Percentiles rank a stretch among this genome's conserved stretches.
Evolutionary conservation across 1,140 invertebrate species (phyloP).

Genomic region (Cydia pomonella): DNA sequence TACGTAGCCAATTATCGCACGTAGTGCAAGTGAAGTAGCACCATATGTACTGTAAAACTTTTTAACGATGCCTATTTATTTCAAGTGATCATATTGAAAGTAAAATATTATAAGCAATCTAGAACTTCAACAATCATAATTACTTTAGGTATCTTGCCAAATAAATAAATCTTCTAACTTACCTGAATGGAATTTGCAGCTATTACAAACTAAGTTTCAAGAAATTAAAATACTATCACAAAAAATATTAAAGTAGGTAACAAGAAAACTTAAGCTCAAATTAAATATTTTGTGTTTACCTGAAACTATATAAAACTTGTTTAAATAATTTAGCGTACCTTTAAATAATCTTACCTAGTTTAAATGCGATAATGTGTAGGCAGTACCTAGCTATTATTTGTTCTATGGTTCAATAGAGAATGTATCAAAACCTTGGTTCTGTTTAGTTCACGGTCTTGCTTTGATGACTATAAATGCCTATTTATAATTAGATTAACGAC

Average conservation of each 20-base stretch:
- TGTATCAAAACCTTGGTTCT: not conserved
- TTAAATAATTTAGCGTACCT: not conserved
- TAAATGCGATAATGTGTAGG: not conserved
- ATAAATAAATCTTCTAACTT: not conserved
- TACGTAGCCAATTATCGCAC: too few relatives aligned
- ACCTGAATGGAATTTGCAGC: too few relatives aligned
- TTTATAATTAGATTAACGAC: too few relatives aligned
- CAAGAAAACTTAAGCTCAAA: too few relatives aligned
- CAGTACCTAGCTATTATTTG: slow-evolving; percentile 5
- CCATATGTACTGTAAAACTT: too few relatives aligned
- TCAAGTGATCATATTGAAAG: not conserved
- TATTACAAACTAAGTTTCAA: too few relatives aligned
- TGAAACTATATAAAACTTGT: too few relatives aligned
- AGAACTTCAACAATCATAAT: not conserved
- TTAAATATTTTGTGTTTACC: too few relatives aligned
- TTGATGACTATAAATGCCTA: not conserved
- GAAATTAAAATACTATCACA: too few relatives aligned
- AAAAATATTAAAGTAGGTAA: too few relatives aligned
- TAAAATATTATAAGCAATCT: not conserved
- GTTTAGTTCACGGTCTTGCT: not conserved
- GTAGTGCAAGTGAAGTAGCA: too few relatives aligned
- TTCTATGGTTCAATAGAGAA: not conserved
- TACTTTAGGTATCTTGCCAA: not conserved
- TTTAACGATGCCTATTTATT: not conserved
- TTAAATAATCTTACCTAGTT: not conserved